Evolutionary conservation across 2,888 invertebrate species (phyloP).

Genomic region (Deroplatys truncata): DNA sequence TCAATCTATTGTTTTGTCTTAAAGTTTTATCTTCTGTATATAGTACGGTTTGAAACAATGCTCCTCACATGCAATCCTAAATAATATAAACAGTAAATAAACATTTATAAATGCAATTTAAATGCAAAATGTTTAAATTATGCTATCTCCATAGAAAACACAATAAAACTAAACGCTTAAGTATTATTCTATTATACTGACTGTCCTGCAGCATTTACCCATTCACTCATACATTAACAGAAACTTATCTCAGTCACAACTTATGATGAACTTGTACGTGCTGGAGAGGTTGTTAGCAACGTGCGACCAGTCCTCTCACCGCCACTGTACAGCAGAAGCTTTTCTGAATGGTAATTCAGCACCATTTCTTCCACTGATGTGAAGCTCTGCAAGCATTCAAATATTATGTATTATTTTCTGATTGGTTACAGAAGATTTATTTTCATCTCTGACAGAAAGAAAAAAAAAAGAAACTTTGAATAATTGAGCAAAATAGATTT

Average conservation of each 20-base stretch:
- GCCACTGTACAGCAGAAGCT: slow-evolving; percentile 40
- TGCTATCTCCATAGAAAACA: no score
- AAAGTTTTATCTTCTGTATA: no score
- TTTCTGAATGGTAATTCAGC: slow-evolving; percentile 39
- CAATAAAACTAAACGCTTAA: no score
- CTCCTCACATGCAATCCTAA: no score
- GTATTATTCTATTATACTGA: background rate
- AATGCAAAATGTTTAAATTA: no score
- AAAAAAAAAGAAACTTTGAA: background rate
- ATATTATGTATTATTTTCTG: background rate
- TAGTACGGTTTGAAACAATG: no score
- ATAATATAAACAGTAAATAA: no score
- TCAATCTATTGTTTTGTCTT: no score
- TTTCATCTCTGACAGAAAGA: background rate
- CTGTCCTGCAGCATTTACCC: background rate
- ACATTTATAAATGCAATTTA: no score
- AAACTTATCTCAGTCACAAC: background rate
- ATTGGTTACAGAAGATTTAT: background rate
- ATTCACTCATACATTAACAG: background rate
- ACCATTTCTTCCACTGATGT: slow-evolving; percentile 42
- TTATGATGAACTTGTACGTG: background rate
- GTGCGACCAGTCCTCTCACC: slow-evolving; percentile 29
- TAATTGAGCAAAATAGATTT: no score
- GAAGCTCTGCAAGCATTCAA: slow-evolving; percentile 36
- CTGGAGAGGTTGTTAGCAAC: slow-evolving; percentile 21